Evolutionary conservation across 2,888 invertebrate genomes (phyloP), one percentile per base, ranked within the genome.

Genomic region (Dicyrtoma fusca): DNA sequence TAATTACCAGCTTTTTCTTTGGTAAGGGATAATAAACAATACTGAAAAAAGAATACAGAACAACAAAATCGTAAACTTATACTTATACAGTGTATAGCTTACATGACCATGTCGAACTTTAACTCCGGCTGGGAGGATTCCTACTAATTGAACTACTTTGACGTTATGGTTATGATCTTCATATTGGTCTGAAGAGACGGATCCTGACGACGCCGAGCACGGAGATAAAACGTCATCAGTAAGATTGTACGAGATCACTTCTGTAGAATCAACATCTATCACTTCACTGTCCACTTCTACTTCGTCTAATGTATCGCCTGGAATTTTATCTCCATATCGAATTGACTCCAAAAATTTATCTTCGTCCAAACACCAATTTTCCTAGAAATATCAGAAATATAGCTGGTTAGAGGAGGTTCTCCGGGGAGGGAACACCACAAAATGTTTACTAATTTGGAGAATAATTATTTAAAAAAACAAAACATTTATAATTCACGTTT

Each of bases 291-390:
- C 71, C 10, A 55, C 63, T 42, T 61, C 59, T 6, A 62, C 70
- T 51, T 70, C 62, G 14, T 70, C 70, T 51, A 70, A 49, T 10
- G 53, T 61, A 17, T 69, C 63, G 17, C 49, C 72, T n/a, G 69
- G 65, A 23, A 69, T 49, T 70, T 59, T 72, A 49, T 69, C 72
- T 26, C 72, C 72, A 55, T 73, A 73, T 6, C 77, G 73, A 61
- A 79, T 79, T 14, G 76, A 76, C 55, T 79, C 79, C 55, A 79
- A 65, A 65, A 79, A 76, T 63, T 79, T 77, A 61, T 79, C 79
- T 26, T 75, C 77, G 59, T 79, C 76, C 44, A 77, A 69, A 61
- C 73, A 75, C 73, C 75, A 75, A 47, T 59, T 69, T 26, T 77
- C 72, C 61, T 57, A 8, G 14, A 47, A 25, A 21, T 14, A 51